Evolutionary conservation across 2,797 vertebrate species (phyloP).

Genomic region (Gymnothorax javanicus): DNA sequence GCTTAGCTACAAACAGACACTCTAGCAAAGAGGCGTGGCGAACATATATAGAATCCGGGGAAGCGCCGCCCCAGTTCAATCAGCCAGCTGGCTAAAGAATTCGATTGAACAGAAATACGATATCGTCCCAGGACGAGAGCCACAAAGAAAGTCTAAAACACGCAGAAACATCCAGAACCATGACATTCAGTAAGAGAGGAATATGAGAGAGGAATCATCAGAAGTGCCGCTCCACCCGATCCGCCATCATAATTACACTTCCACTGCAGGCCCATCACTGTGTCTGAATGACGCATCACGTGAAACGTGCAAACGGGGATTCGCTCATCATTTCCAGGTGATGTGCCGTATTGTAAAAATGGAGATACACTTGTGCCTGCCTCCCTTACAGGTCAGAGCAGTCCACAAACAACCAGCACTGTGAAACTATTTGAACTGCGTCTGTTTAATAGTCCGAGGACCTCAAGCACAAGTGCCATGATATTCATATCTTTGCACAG

Average conservation of each 20-base stretch:
- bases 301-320: neutral
- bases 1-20: too few species aligned
- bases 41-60: too few species aligned
- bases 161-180: too few species aligned
- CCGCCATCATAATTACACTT: neutral
- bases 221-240: neutral
- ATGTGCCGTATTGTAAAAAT: neutral
- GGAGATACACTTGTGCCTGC: neutral
- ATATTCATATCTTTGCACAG: neutral
- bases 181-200: neutral
- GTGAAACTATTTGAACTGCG: neutral
- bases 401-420: slow-evolving; percentile 1
- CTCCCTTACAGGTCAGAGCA: neutral
- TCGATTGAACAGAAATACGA: too few species aligned
- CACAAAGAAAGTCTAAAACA: too few species aligned
- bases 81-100: too few species aligned
- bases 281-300: neutral
- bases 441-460: neutral
- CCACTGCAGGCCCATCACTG: neutral
- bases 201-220: too few species aligned
- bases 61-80: too few species aligned
- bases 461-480: neutral
- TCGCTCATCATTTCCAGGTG: neutral
- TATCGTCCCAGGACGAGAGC: too few species aligned
- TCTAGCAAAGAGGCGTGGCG: too few species aligned